phyloP scores from a whole-genome alignment of 2,888 invertebrate species.

The Monochamus alternatus region DNA sequence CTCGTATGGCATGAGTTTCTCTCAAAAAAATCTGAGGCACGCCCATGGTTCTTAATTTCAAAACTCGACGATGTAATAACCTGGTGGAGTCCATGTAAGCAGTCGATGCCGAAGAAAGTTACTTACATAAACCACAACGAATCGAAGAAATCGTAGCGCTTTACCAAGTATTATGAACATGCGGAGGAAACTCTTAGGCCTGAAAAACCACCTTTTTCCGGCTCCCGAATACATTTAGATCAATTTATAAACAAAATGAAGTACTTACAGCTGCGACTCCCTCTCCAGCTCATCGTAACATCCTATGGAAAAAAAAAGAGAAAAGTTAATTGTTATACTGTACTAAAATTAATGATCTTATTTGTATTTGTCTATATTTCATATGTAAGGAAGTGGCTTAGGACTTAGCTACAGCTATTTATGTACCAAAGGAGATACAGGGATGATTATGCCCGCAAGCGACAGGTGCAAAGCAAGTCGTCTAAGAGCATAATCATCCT shows the following conservation, averaged over 20 bases:
- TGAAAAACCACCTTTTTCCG: slow-evolving; percentile 8
- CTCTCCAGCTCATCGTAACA: slow-evolving; percentile 24
- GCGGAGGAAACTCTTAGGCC: background rate
- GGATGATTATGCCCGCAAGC: too few relatives aligned
- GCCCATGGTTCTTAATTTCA: background rate
- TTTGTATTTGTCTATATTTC: too few relatives aligned
- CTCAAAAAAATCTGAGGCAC: background rate
- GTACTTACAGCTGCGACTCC: slow-evolving; percentile 27
- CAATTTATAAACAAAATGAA: background rate
- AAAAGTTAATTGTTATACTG: too few relatives aligned
- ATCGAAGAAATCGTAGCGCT: background rate
- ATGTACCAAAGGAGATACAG: too few relatives aligned
- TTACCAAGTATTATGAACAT: background rate
- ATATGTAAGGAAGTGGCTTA: too few relatives aligned
- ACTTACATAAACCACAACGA: slow-evolving; percentile 15
- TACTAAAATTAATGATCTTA: too few relatives aligned
- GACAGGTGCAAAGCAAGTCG: too few relatives aligned
- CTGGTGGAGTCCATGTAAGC: background rate
- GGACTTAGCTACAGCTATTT: too few relatives aligned
- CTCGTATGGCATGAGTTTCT: background rate
- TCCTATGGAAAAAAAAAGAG: slow-evolving; percentile 22
- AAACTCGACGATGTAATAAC: background rate
- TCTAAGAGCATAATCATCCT: too few relatives aligned
- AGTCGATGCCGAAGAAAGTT: slow-evolving; percentile 15
- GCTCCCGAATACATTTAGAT: background rate